Evolutionary conservation across 2,888 invertebrate species (phyloP).

Genomic region (Strigamia crassipes): DNA sequence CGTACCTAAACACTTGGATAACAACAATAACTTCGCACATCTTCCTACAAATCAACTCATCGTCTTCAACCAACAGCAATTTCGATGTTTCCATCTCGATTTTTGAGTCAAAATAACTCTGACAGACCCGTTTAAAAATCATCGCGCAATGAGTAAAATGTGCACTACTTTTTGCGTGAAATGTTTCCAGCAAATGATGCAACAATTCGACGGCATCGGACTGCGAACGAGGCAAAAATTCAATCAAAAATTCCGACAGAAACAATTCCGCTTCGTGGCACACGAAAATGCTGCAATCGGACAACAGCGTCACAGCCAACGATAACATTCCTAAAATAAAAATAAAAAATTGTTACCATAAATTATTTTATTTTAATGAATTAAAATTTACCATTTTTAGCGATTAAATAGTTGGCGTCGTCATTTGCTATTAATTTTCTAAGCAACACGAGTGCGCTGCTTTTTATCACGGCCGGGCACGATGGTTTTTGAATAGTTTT

Average conservation of each 20-base stretch:
- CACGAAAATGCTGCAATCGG: background rate
- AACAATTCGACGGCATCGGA: background rate
- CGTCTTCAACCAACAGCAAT: background rate
- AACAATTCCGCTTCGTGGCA: background rate
- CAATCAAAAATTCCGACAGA: background rate
- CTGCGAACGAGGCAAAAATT: background rate
- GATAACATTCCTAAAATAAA: background rate
- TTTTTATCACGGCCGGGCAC: background rate
- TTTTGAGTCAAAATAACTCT: background rate
- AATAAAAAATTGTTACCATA: background rate
- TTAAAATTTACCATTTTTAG: background rate
- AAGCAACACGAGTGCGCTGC: background rate
- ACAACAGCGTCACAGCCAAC: background rate
- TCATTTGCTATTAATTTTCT: background rate
- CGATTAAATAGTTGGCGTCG: background rate
- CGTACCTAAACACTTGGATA: background rate
- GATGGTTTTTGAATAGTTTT: background rate
- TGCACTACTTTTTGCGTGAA: background rate
- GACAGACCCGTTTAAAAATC: background rate
- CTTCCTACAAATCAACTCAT: background rate
- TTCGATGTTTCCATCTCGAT: background rate
- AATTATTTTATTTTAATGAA: background rate
- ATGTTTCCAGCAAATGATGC: background rate
- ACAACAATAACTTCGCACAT: background rate
- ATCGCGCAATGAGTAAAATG: background rate